Evolutionary conservation across 1,140 invertebrate species (phyloP).

Genomic region (Meloidogyne exigua): DNA sequence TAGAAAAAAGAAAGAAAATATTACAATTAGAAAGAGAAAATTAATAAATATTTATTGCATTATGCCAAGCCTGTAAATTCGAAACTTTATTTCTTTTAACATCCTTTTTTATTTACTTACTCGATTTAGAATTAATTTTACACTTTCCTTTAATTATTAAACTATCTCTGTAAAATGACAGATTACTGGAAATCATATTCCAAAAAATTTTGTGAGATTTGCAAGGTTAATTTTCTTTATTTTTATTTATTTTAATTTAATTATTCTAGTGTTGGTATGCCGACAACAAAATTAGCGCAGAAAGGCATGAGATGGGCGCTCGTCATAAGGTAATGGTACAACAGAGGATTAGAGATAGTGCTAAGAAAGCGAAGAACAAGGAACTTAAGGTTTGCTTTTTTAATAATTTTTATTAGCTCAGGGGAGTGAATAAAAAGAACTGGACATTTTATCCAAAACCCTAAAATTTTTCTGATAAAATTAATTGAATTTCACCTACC

Average conservation of each 20-base stretch:
- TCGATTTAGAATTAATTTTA: no score
- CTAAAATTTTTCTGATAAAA: no score
- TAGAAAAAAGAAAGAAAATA: no score
- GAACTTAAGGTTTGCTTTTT: conserved; percentile 33
- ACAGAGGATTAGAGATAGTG: conserved; percentile 78
- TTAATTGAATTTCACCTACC: no score
- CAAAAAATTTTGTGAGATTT: conserved; percentile 92
- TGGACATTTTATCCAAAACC: no score
- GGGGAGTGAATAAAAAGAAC: neutral
- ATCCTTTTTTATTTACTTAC: no score
- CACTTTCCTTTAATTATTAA: neutral
- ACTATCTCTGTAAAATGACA: conserved; percentile 68
- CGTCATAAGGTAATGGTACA: conserved; percentile 89
- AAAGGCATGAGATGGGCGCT: conserved; percentile 90
- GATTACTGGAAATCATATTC: conserved; percentile 96
- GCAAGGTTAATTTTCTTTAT: conserved; percentile 71
- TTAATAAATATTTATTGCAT: no score
- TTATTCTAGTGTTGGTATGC: conserved; percentile 77
- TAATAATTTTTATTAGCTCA: conserved; percentile 15
- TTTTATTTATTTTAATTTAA: neutral
- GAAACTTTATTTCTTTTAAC: no score
- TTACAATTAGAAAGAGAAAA: no score
- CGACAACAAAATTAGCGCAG: conserved; percentile 92
- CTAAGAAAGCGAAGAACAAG: conserved; percentile 37
- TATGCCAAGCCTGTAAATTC: no score